Conservation (phyloP, 2,888 invertebrate genomes). For the Polymixis flavicincta region DNA sequence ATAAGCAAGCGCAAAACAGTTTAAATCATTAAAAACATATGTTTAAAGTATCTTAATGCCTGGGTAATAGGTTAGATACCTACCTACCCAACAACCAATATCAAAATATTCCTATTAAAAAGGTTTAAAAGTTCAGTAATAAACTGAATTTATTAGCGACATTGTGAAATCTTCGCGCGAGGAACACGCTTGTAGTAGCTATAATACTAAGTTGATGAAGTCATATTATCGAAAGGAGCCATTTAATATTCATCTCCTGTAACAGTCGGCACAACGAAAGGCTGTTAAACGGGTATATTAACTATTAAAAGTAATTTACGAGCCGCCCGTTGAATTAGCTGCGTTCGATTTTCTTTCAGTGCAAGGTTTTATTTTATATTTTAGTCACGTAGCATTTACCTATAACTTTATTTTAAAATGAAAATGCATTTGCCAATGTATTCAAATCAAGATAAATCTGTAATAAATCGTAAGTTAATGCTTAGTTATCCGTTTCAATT, state of each 20-base stretch:
- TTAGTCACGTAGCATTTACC: slow-evolving; percentile 25
- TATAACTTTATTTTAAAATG: slow-evolving; percentile 7
- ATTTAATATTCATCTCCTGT: slow-evolving; percentile 61
- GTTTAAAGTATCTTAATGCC: not conserved
- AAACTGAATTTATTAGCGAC: slow-evolving; percentile 64
- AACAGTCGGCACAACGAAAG: slow-evolving; percentile 44
- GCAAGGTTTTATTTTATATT: slow-evolving; percentile 33
- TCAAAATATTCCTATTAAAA: not conserved
- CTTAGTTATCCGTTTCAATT: slow-evolving; percentile 1
- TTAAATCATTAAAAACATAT: not conserved
- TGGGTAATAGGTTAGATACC: not conserved
- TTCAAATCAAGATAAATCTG: not conserved
- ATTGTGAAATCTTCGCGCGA: slow-evolving; percentile 66
- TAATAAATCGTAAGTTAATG: not conserved
- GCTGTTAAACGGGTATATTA: slow-evolving; percentile 47
- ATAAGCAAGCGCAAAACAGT: not conserved
- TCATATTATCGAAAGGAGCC: slow-evolving; percentile 59
- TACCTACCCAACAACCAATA: not conserved
- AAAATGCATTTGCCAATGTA: slow-evolving; percentile 20
- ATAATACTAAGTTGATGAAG: slow-evolving; percentile 60
- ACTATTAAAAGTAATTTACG: slow-evolving; percentile 44
- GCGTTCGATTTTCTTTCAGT: slow-evolving; percentile 51
- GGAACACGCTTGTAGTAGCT: slow-evolving; percentile 45
- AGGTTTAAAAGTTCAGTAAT: slow-evolving; percentile 23
- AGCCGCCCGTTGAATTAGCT: slow-evolving; percentile 32